Base-by-base conservation (phyloP, 1,140 invertebrate genomes). In the Trissolcus basalis region DNA sequence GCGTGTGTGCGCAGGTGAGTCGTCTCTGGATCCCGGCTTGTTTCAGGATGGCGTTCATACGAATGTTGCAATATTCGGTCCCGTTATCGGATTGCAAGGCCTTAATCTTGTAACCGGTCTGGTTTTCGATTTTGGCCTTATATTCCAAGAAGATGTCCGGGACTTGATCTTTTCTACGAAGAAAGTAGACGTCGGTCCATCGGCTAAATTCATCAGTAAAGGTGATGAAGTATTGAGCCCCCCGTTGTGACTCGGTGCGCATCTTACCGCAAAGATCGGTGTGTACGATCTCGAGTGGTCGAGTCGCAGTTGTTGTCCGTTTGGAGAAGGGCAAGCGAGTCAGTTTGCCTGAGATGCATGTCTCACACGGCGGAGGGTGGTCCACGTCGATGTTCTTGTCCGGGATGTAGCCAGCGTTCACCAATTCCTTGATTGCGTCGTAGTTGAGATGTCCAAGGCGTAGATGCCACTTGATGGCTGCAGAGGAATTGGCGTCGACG, bases 161-260 rank as follows among this genome's bases (percentile, higher is more conserved):
- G 35, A 63, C 36, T 11, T 63, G 9, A 13, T 14, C 9, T 13
- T 63, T 63, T n/a, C 19, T 14, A 0, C 27, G 35, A 1, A 63
- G 19, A 27, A 63, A 63, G 19, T 45, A 44, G n/a, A 63, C 59
- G n/a, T 51, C 59, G 11, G 16, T 51, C 59, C 59, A 63, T 16
- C 61, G 19, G 32, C 27, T 64, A 33, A 51, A 39, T 16, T 64
- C 50, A 19, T 64, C 61, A 7, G 50, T 56, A 15, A 64, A 54
- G 1, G 60, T 64, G 5, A 64, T 9, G 8, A 63, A 44, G 15
- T 51, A 63, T 10, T 41, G 51, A 0, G 51, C 51, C 0, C 51
- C 51, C 10, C 51, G 19, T 11, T 35, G 54, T 3, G 51, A 65
- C 11, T 35, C 6, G 0, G 51, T 48, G 6, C 51, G 43, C 51